A percentile compares a stretch with the other conserved stretches of the same genome.
These are phyloP conservation scores for Monopterus albus DNA, from an alignment of 2,113 vertebrate species.

Conservation along the genomic window DNA sequence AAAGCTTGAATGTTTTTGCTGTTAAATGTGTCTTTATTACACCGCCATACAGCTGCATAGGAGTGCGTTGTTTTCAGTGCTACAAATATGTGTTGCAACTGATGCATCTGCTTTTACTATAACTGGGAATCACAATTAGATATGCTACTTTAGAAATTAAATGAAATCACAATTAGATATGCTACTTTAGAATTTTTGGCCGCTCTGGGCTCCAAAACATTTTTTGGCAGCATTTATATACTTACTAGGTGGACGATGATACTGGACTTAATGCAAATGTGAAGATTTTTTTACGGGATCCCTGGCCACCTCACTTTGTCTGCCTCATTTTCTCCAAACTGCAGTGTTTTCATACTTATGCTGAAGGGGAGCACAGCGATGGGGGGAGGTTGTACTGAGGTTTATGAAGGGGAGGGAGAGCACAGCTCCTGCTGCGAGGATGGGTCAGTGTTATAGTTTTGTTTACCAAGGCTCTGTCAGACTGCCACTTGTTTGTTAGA, in stretches of 20 bases:
- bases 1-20: not conserved
- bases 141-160: no score
- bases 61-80: not conserved
- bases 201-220: no score
- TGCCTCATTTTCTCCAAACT: constrained; percentile 25
- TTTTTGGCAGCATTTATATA: no score
- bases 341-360: constrained; percentile 52
- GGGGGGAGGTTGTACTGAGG: constrained; percentile 33
- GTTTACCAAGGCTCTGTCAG: constrained; percentile 38
- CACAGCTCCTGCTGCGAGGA: constrained; percentile 57
- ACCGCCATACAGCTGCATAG: not conserved
- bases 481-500: constrained; percentile 19
- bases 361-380: constrained; percentile 28
- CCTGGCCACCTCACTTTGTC: constrained; percentile 8
- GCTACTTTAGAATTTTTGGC: no score
- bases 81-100: constrained; percentile 15
- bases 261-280: no score
- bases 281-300: no score
- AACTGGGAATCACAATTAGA: no score
- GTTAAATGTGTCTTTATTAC: not conserved
- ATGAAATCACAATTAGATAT: no score
- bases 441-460: constrained; percentile 54
- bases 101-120: constrained; percentile 4
- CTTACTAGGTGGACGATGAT: no score
- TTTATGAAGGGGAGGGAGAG: constrained; percentile 37